Evolutionary conservation across 2,888 invertebrate genomes (phyloP).

Genomic region (Caenorhabditis parvicauda): DNA sequence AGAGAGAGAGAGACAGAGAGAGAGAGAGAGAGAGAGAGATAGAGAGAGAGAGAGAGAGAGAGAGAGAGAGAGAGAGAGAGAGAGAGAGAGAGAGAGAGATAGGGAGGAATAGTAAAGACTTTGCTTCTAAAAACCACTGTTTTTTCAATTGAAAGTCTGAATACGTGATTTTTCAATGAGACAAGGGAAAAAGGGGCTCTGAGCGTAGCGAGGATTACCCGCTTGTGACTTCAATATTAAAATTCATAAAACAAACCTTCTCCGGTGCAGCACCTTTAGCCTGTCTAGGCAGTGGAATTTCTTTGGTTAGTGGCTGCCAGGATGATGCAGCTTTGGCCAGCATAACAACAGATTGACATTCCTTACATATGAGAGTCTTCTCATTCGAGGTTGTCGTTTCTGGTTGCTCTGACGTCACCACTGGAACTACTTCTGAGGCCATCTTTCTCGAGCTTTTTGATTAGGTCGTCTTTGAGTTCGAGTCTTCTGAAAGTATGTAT

Average conservation of each 20-base stretch:
- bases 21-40: too few species aligned
- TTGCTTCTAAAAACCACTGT: too few species aligned
- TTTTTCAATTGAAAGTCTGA: too few species aligned
- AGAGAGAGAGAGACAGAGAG: too few species aligned
- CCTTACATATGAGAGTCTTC: conserved; percentile 14
- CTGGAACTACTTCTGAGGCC: not conserved
- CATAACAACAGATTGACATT: conserved; percentile 23
- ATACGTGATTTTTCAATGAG: too few species aligned
- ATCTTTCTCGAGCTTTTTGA: conserved; percentile 39
- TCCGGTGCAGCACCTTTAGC: conserved; percentile 34
- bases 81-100: too few species aligned
- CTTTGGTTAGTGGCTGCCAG: conserved; percentile 17
- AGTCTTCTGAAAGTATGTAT: conserved; percentile 27
- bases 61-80: too few species aligned
- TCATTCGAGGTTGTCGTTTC: conserved; percentile 27
- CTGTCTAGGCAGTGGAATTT: conserved; percentile 37
- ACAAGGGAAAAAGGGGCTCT: too few species aligned
- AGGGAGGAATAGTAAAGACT: too few species aligned
- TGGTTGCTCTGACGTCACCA: conserved; percentile 2
- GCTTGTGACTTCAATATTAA: not conserved
- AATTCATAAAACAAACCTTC: conserved; percentile 9
- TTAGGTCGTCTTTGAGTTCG: conserved; percentile 45
- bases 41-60: too few species aligned
- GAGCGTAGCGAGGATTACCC: too few species aligned
- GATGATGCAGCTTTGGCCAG: conserved; percentile 15